A percentile compares a stretch with the other conserved stretches of the same genome.
Conservation (phyloP, 2,113 vertebrate genomes). For the Microtus ochrogaster region DNA sequence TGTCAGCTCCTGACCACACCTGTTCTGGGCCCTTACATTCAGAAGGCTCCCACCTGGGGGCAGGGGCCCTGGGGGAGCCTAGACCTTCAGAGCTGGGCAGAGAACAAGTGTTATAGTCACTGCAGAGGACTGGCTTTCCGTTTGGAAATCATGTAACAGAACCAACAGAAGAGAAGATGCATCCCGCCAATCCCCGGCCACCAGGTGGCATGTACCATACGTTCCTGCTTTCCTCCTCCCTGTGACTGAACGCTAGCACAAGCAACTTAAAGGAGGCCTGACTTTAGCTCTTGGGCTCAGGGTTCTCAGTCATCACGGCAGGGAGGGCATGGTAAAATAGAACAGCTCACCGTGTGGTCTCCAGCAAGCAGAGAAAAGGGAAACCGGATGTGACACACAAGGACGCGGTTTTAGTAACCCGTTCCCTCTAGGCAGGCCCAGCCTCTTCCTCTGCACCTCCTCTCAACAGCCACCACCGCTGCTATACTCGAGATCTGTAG, state of each 20-base stretch:
- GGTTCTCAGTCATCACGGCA: background rate
- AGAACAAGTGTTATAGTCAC: background rate
- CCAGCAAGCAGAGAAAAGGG: background rate
- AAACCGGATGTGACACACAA: no score
- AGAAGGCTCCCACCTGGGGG: background rate
- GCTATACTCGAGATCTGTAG: background rate
- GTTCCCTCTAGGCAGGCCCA: background rate
- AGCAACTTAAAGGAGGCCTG: background rate
- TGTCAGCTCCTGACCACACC: background rate
- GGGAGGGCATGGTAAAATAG: background rate
- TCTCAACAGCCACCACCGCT: background rate
- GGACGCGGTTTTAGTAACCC: fast-evolving
- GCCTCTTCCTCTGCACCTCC: background rate
- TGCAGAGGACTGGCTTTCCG: background rate
- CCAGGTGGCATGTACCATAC: fast-evolving
- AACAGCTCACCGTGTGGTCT: background rate
- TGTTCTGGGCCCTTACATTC: background rate
- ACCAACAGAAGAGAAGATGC: background rate
- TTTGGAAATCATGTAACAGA: background rate
- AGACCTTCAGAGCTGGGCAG: background rate
- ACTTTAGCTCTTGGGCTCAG: background rate
- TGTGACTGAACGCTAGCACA: background rate
- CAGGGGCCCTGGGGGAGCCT: background rate
- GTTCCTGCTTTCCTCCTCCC: background rate
- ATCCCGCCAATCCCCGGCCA: fast-evolving